phyloP scores from a whole-genome alignment of 2,113 vertebrate genomes.

The Pterocles burchelli region DNA sequence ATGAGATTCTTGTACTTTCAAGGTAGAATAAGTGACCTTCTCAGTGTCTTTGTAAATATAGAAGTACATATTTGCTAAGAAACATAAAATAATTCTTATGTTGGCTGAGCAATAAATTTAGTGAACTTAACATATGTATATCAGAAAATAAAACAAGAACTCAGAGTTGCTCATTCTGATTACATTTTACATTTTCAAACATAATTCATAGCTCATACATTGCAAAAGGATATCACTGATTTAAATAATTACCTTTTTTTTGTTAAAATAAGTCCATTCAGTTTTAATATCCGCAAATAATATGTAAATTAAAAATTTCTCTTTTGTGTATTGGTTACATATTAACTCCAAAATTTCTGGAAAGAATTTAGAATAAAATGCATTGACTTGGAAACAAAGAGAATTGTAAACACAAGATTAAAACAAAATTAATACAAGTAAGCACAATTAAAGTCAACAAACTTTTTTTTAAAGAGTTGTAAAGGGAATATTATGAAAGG shows the following conservation, averaged over 20 bases:
- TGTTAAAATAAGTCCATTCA: neutral
- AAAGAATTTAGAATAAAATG: neutral
- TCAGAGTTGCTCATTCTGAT: neutral
- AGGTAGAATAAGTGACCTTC: neutral
- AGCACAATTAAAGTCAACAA: neutral
- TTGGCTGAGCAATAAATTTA: neutral
- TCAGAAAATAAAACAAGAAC: neutral
- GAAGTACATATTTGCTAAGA: neutral
- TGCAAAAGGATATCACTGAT: neutral
- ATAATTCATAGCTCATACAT: neutral
- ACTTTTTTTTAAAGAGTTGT: neutral
- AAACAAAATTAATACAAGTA: neutral
- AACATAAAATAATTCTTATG: neutral
- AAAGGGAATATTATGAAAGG: neutral
- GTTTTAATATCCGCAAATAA: neutral
- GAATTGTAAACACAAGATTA: neutral
- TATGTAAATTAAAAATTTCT: neutral
- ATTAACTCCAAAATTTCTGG: neutral
- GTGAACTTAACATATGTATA: neutral
- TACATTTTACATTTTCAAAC: constrained; percentile 13
- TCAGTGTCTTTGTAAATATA: neutral
- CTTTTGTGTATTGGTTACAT: neutral
- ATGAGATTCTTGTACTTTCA: neutral
- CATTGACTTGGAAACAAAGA: neutral
- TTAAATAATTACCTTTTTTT: neutral